These are phyloP conservation scores for Cordilura impudica DNA, from an alignment of 2,888 invertebrate genomes.

Conservation along the genomic window DNA sequence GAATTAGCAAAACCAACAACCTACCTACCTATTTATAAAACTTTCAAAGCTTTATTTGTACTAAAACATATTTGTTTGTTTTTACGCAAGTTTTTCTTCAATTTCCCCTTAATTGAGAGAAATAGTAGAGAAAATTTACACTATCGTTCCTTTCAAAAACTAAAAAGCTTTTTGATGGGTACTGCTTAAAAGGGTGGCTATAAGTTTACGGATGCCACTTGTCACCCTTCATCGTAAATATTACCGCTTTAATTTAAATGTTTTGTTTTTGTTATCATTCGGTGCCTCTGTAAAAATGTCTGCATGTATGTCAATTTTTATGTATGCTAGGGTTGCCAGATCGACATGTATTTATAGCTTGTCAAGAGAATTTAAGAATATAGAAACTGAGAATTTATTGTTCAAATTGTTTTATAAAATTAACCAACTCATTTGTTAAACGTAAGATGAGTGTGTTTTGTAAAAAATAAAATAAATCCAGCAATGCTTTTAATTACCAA, in stretches of 20 bases:
- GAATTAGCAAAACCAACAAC: conserved; percentile 15
- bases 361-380: too few species aligned
- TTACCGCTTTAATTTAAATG: neutral
- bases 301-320: neutral
- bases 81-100: neutral
- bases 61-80: conserved; percentile 8
- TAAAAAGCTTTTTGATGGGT: neutral
- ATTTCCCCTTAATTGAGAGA: conserved; percentile 26
- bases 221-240: neutral
- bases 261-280: neutral
- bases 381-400: too few species aligned
- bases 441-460: too few species aligned
- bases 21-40: neutral
- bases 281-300: neutral
- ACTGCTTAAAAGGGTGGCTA: neutral
- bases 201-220: neutral
- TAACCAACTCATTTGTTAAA: too few species aligned
- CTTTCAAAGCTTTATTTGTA: neutral
- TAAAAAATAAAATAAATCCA: too few species aligned
- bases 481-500: too few species aligned
- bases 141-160: neutral
- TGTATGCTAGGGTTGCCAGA: too few species aligned
- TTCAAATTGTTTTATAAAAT: too few species aligned
- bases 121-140: neutral
- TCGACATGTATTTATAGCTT: too few species aligned